These are phyloP conservation scores for Chrysaora quinquecirrha DNA, from an alignment of 30 jellyfish, hydroid and myxozoan genomes.

Conservation along the genomic window DNA sequence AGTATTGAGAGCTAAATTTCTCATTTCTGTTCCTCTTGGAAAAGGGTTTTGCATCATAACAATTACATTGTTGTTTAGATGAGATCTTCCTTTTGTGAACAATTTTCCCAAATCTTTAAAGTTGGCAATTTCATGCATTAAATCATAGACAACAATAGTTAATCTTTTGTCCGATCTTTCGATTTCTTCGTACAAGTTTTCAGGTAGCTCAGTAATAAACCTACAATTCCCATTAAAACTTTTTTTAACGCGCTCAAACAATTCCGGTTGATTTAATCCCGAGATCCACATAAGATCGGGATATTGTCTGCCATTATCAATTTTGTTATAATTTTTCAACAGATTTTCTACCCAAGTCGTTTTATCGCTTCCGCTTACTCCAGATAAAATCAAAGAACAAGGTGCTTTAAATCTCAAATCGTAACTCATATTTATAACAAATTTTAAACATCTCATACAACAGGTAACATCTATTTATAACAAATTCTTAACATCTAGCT, in stretches of 20 bases:
- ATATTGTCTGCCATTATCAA: background rate
- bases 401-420: background rate
- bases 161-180: too few relatives aligned
- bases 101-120: too few relatives aligned
- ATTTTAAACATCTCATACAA: too few relatives aligned
- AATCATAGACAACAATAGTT: background rate
- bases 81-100: background rate
- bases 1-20: too few relatives aligned
- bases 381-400: background rate
- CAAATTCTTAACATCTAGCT: too few relatives aligned
- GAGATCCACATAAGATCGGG: background rate
- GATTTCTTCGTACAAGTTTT: too few relatives aligned
- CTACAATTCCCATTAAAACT: background rate
- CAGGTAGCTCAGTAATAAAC: background rate
- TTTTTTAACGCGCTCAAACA: too few relatives aligned
- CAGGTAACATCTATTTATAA: too few relatives aligned
- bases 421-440: too few relatives aligned
- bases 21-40: too few relatives aligned
- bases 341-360: background rate
- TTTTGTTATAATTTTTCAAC: too few relatives aligned
- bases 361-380: background rate
- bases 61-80: background rate
- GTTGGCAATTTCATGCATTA: background rate
- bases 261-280: background rate
- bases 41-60: too few relatives aligned